Evolutionary conservation across 2,113 vertebrate species (phyloP).

Genomic region (Pollachius pollachius): DNA sequence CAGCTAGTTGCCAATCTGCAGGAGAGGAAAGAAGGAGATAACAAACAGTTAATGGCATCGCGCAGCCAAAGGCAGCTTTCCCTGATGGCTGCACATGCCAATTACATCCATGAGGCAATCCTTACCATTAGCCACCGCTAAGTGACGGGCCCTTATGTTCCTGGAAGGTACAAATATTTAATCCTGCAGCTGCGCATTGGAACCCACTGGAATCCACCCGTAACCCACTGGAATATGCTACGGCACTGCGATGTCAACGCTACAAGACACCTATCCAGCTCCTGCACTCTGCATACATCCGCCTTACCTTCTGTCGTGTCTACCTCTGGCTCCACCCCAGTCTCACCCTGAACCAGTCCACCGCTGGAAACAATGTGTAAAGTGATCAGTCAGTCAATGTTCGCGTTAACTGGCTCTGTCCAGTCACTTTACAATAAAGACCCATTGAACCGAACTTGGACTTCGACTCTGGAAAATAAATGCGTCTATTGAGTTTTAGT

Average conservation of each 20-base stretch:
- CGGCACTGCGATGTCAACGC: conserved; percentile 21
- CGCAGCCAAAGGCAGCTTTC: conserved; percentile 30
- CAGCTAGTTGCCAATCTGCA: conserved; percentile 50
- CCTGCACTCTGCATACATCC: conserved; percentile 16
- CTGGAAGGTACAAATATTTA: conserved; percentile 12
- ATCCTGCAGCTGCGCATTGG: not conserved
- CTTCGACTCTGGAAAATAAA: no score
- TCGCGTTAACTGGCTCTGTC: not conserved
- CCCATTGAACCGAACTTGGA: no score
- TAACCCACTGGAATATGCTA: not conserved
- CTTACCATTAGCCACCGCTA: conserved; percentile 22
- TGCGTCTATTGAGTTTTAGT: no score
- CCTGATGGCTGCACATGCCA: conserved; percentile 48
- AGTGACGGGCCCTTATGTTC: conserved; percentile 1
- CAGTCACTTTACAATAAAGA: not conserved
- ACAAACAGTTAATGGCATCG: conserved; percentile 62
- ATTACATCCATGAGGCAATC: conserved; percentile 8
- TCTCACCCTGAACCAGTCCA: conserved; percentile 14
- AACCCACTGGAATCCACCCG: no score
- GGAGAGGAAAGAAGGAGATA: conserved; percentile 35
- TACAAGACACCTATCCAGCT: conserved; percentile 36
- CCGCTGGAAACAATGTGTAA: conserved; percentile 12
- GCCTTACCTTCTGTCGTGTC: conserved; percentile 9
- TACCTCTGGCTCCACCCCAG: conserved; percentile 21
- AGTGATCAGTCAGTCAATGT: conserved; percentile 6